Evolutionary conservation across 2,888 invertebrate genomes (phyloP), one percentile per base, ranked within the genome.

Genomic region (Parapristionchus giblindavisi): DNA sequence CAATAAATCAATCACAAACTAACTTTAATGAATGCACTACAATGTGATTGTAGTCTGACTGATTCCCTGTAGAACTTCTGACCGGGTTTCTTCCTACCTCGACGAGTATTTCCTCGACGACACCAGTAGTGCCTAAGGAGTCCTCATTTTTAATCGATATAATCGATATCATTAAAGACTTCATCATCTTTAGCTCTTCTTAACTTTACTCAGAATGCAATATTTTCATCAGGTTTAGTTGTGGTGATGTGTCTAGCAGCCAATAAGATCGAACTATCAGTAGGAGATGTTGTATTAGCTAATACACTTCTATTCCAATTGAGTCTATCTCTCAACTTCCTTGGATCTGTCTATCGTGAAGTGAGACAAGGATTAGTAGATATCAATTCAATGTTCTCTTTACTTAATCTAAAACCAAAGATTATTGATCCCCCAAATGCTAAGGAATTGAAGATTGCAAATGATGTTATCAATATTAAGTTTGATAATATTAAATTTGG

Each of bases 281-380:
- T 99, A 27, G 99, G 96, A 34, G 98, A 99, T 90, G 91, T 99
- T 85, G 98, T 99, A 75, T 94, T 99, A 94, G 97, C 98, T 74
- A 99, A 99, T 90, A 98, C 94, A 8, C 91, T 99, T 78, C 91
- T 99, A 77, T 98, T 99, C 90, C 99, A 99, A 91, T 91, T 99
- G 75, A 96, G 97, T 8, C 92, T 99, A 78, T 99, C 99, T 27
- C 91, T 99, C 56, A 97, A 97, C 82, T 99, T 99, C 90, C 92
- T 99, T 78, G 79, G 86, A 17, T 96, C 97, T 60, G 97, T 98
- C 68, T 99, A 99, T 90, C 91, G 99, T 75, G 99, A 99, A 91
- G 94, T 96, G 74, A 91, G 97, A 6, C 98, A 99, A 90, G 95
- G 98, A 14, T 91, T 98, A 77, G 93, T 97, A 77, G 99, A 99